Conservation (phyloP, 2,797 vertebrate species). For the Semaprochilodus insignis region DNA sequence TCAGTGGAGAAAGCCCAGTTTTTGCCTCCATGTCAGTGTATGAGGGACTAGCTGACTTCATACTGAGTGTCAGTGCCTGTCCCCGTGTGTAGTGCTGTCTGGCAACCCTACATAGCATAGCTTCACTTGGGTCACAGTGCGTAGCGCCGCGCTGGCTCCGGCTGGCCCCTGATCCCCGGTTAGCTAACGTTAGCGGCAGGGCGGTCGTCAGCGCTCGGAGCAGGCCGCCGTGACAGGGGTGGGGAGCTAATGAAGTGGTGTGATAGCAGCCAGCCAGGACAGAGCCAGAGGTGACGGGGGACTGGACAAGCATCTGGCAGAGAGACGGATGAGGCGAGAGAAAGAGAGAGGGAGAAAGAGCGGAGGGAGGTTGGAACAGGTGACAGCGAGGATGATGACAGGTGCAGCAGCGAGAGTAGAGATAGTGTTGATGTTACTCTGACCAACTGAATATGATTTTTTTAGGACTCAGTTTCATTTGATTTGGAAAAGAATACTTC, state of each 20-base stretch:
- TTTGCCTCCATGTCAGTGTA: background rate
- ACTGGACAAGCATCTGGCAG: conserved; percentile 82
- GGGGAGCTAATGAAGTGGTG: conserved; percentile 87
- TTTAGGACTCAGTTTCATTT: no score
- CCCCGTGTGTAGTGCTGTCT: background rate
- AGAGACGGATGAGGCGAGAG: conserved; percentile 62
- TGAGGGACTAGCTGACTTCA: background rate
- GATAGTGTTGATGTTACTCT: conserved; percentile 72
- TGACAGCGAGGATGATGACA: conserved; percentile 50
- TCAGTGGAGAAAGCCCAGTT: background rate
- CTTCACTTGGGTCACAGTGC: conserved; percentile 39
- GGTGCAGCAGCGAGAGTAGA: conserved; percentile 53
- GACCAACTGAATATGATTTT: conserved; percentile 39
- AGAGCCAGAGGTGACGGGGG: conserved; percentile 80
- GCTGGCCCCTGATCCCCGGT: conserved; percentile 77
- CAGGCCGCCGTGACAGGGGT: conserved; percentile 82
- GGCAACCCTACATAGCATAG: conserved; percentile 58
- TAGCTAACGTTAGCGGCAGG: conserved; percentile 65
- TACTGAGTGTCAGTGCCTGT: background rate
- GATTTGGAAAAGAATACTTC: background rate
- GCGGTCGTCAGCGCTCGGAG: conserved; percentile 79
- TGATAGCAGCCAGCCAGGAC: conserved; percentile 77
- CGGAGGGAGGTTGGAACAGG: conserved; percentile 1
- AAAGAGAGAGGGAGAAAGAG: conserved; percentile 23
- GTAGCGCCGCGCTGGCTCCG: conserved; percentile 60